Evolutionary conservation across 2,797 vertebrate species (phyloP).

Genomic region (Smutsia gigantea): DNA sequence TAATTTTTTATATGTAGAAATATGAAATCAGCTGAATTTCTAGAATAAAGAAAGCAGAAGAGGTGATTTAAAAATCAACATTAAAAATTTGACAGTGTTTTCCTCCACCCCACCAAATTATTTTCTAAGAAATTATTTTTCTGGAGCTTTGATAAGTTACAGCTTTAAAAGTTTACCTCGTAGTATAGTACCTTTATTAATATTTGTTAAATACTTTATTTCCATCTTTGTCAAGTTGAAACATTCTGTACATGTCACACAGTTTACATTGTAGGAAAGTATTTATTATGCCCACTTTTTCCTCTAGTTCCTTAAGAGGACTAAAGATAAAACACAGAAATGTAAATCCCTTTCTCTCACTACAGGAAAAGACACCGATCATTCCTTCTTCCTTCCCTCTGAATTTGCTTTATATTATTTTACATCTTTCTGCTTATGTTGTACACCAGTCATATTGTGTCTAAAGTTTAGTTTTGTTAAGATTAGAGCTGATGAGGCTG

Average conservation of each 20-base stretch:
- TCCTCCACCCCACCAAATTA: not conserved
- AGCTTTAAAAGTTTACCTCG: not conserved
- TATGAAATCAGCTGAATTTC: not conserved
- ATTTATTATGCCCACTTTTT: not conserved
- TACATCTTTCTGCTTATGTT: not conserved
- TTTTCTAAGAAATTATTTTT: constrained; percentile 43
- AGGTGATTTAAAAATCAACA: not conserved
- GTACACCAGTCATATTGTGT: not conserved
- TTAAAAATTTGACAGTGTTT: not conserved
- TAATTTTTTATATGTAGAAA: not conserved
- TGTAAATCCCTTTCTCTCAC: not conserved
- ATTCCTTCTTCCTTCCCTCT: not conserved
- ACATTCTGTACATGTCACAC: not conserved
- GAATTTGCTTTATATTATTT: not conserved
- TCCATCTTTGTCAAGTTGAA: not conserved
- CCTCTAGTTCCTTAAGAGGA: not conserved
- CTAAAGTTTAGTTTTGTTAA: not conserved
- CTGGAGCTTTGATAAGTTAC: not conserved
- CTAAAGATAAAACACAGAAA: not conserved
- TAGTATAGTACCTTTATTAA: not conserved
- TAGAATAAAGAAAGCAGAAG: not conserved
- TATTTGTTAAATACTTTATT: not conserved
- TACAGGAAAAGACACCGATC: not conserved
- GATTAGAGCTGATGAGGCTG: not conserved
- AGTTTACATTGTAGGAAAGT: not conserved